Percentiles rank a stretch among this genome's conserved stretches.
Evolutionary conservation across 2,888 invertebrate genomes (phyloP).

Genomic region (Steinernema carpocapsae): DNA sequence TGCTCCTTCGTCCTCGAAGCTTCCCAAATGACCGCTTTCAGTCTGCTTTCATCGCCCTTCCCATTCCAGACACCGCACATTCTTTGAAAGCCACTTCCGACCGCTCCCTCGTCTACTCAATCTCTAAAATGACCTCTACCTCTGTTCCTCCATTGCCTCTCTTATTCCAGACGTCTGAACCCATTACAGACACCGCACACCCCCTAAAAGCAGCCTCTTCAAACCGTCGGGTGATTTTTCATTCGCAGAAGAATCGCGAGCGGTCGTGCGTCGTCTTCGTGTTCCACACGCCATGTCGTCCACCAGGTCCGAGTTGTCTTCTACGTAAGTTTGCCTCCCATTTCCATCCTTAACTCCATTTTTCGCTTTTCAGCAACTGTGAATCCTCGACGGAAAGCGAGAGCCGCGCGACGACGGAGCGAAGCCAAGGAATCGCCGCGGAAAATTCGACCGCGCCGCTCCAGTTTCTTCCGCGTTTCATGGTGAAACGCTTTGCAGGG

Average conservation of each 20-base stretch:
- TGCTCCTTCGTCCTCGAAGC: too few relatives aligned
- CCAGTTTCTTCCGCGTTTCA: background rate
- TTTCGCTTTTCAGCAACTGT: background rate
- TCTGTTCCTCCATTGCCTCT: background rate
- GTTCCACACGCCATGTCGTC: constrained; percentile 6
- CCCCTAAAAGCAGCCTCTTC: background rate
- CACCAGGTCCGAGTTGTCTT: background rate
- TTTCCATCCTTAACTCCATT: background rate
- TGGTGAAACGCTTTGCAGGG: background rate
- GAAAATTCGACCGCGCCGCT: background rate
- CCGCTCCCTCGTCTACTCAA: too few relatives aligned
- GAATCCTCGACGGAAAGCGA: too few relatives aligned
- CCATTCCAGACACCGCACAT: too few relatives aligned
- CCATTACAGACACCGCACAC: background rate
- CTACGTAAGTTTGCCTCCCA: background rate
- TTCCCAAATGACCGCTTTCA: too few relatives aligned
- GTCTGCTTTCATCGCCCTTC: too few relatives aligned
- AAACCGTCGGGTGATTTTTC: background rate
- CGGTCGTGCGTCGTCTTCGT: background rate
- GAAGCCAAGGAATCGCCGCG: background rate
- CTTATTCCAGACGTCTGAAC: background rate
- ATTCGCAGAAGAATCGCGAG: background rate
- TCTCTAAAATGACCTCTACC: too few relatives aligned
- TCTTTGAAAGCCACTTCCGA: too few relatives aligned
- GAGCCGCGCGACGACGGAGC: too few relatives aligned